A percentile compares a stretch with the other conserved stretches of the same genome.
These are phyloP conservation scores for Anthopleura sola DNA, from an alignment of 64 coral and sea anemone genomes.

Conservation along the genomic window DNA sequence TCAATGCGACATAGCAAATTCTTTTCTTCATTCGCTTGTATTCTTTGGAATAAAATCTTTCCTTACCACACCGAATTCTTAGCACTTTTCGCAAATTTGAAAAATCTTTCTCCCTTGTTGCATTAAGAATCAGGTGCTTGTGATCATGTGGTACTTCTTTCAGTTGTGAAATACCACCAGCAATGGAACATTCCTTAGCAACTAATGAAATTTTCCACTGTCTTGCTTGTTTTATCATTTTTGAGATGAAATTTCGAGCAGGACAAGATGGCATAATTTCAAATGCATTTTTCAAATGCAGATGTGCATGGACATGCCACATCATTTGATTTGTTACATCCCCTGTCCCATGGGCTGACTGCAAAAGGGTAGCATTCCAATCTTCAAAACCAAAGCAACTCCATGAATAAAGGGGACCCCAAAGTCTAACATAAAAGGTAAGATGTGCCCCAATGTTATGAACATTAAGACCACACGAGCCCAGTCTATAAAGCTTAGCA, in stretches of 20 bases:
- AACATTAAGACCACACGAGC: conserved; percentile 39
- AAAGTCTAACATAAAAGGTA: conserved; percentile 42
- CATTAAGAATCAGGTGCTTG: not conserved
- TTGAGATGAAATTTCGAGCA: not conserved
- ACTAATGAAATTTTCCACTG: not conserved
- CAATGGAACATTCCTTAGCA: not conserved
- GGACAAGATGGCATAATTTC: not conserved
- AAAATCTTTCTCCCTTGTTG: not conserved
- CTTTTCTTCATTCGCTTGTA: conserved; percentile 46
- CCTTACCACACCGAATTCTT: conserved; percentile 34
- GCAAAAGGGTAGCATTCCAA: conserved; percentile 42
- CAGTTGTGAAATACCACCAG: not conserved
- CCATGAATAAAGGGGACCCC: conserved; percentile 41
- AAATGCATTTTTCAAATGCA: conserved; percentile 15
- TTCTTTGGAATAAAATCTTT: conserved; percentile 33
- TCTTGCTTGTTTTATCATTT: conserved; percentile 13
- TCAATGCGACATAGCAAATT: conserved; percentile 44
- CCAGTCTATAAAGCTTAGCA: conserved; percentile 16
- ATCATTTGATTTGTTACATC: conserved; percentile 41
- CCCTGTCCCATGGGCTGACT: conserved; percentile 45
- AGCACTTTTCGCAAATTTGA: conserved; percentile 26
- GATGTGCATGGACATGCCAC: conserved; percentile 25
- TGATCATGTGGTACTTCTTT: not conserved
- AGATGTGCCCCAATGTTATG: too few relatives aligned
- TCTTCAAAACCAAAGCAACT: conserved; percentile 67